Conservation (phyloP, 2,113 vertebrate genomes). For the Ptychochromis oligacanthus region DNA sequence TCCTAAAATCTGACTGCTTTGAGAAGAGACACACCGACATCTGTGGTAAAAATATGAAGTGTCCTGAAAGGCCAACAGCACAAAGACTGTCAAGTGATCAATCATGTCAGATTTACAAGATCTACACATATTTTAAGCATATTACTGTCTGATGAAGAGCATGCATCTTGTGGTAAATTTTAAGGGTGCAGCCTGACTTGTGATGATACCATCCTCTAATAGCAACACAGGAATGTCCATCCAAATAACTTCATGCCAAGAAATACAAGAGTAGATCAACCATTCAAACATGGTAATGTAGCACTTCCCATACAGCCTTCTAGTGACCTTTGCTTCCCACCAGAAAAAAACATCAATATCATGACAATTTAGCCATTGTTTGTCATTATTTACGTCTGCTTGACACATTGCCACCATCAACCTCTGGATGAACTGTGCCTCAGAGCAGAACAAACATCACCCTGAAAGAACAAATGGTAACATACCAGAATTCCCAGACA, state of each 20-base stretch:
- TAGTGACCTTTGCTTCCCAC: slow-evolving; percentile 41
- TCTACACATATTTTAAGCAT: not conserved
- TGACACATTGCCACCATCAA: slow-evolving; percentile 17
- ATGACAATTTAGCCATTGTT: slow-evolving; percentile 59
- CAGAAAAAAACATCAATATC: slow-evolving; percentile 30
- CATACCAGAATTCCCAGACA: not conserved
- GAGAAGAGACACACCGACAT: not conserved
- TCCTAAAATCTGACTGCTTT: not conserved
- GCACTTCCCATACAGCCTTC: slow-evolving; percentile 13
- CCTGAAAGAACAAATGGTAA: not conserved
- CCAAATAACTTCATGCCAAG: not conserved
- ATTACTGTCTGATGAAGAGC: not conserved
- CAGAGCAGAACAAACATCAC: not conserved
- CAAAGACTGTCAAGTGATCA: not conserved
- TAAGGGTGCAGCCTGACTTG: too few relatives aligned
- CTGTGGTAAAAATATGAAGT: not conserved
- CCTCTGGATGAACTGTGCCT: slow-evolving; percentile 24
- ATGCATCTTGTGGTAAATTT: too few relatives aligned
- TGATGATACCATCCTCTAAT: too few relatives aligned
- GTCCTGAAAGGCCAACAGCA: too few relatives aligned
- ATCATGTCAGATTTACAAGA: not conserved
- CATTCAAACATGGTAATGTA: slow-evolving; percentile 5
- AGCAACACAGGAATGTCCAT: not conserved
- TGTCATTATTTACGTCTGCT: slow-evolving; percentile 44
- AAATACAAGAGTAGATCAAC: slow-evolving; percentile 23